Base-by-base conservation (phyloP, 2,113 vertebrate species). In the Pelvicachromis taeniatus region DNA sequence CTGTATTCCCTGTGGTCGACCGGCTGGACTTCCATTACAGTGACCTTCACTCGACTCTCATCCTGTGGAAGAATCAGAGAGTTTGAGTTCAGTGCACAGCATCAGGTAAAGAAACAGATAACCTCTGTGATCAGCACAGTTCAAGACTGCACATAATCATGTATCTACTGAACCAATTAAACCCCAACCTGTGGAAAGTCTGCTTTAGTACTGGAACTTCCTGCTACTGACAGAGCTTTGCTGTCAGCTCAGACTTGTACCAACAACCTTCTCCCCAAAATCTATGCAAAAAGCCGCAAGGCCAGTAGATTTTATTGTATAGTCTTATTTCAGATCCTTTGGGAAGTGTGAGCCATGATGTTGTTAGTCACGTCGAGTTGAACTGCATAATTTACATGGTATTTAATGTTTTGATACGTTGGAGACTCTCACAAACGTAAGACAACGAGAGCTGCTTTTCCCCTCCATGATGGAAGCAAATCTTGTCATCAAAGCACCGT, bases 11-110 rank as follows among this genome's bases (percentile, higher is more conserved):
- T 95, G 95, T 98, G 96, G 96, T 98, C 96, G 58, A 98, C 92
- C 0, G 97, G 97, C 68, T 96, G 97, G 91, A 97, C 94, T 0
- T 98, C 97, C 93, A 97, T 1, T 3, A 97, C 97, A 0, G 97
- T 97, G 63, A 97, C 97, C 93, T 97, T 98, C 93, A 98, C 95
- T 50, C 97, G 97, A 85, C 96, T 96, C 75, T 98, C 98, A 5
- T 98, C 98, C 98, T 99, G 89, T 73, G 88, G 88, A 93, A 83
- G 35, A 77, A 87, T 53, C 56, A 68, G 85, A 55, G 82, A 54
- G 8, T 9, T 48, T 11, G 7, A 82, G 59, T 84, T 50, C 42
- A 53, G 4, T 77, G 21, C 21, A 81, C 21, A 38, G 16, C 2
- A 33, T 73, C 5, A 1, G 19, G 29, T 10, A 13, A 35, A 56